Percentiles rank a stretch among this genome's conserved stretches.
Evolutionary conservation across 2,797 vertebrate species (phyloP).

Genomic region (Xenopus petersii): DNA sequence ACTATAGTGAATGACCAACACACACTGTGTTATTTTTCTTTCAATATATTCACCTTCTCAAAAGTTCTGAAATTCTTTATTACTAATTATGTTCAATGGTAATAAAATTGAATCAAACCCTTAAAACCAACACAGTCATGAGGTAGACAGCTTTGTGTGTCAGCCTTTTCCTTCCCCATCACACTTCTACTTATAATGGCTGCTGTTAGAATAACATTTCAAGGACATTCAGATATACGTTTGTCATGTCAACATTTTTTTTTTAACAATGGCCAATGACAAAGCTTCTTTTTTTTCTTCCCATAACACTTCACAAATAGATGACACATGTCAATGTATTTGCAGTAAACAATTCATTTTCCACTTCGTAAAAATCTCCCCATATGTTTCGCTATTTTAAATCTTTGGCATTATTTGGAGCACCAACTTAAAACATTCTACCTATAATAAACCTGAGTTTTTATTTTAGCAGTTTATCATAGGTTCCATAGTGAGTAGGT

Average conservation of each 20-base stretch:
- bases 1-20: conserved; percentile 4
- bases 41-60: not conserved
- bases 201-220: conserved; percentile 32
- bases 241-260: conserved; percentile 32
- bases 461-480: not conserved
- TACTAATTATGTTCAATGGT: not conserved
- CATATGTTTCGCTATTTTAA: not conserved
- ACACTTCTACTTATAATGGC: conserved; percentile 10
- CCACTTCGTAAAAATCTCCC: too few relatives aligned
- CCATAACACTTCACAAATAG: conserved; percentile 25
- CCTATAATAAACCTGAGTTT: not conserved
- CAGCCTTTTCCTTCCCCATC: conserved; percentile 13
- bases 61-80: conserved; percentile 6
- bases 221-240: conserved; percentile 33
- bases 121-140: conserved; percentile 24
- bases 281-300: conserved; percentile 23
- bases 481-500: too few relatives aligned
- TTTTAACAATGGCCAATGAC: conserved; percentile 37
- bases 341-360: conserved; percentile 15
- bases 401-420: not conserved
- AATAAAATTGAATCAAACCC: conserved; percentile 19
- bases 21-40: conserved; percentile 1
- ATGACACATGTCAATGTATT: conserved; percentile 1
- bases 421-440: not conserved
- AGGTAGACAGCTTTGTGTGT: conserved; percentile 14